A percentile compares a stretch with the other conserved stretches of the same genome.
Evolutionary conservation across 2,113 vertebrate species (phyloP).

Genomic region (Thinocorus orbignyianus): DNA sequence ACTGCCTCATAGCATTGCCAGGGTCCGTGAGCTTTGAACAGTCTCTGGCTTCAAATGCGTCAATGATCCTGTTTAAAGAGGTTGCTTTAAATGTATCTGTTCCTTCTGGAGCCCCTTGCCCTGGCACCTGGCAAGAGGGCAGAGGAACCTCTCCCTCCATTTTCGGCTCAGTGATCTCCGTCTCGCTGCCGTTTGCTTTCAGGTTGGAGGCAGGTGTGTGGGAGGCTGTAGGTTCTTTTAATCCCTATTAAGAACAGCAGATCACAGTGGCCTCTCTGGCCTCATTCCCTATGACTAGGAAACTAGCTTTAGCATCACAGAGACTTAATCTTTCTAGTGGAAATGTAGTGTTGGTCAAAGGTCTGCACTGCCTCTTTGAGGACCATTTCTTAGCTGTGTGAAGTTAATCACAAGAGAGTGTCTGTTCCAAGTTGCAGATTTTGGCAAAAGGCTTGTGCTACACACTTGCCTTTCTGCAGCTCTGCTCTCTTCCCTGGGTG

Average conservation of each 20-base stretch:
- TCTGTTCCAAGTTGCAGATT: background rate
- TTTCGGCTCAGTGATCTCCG: conserved; percentile 49
- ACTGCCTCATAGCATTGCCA: background rate
- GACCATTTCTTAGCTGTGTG: conserved; percentile 15
- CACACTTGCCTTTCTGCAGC: background rate
- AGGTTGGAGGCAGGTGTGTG: conserved; percentile 21
- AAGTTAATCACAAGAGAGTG: conserved; percentile 21
- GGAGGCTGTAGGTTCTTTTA: conserved; percentile 32
- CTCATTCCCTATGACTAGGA: conserved; percentile 56
- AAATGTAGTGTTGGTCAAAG: conserved; percentile 36
- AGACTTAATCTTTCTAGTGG: conserved; percentile 65
- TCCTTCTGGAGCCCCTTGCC: conserved; percentile 25
- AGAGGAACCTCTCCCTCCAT: conserved; percentile 42
- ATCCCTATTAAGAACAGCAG: conserved; percentile 54
- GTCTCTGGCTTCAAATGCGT: background rate
- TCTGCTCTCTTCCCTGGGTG: background rate
- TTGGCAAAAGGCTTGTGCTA: background rate
- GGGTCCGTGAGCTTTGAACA: background rate
- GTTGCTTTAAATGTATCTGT: background rate
- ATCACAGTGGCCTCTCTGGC: conserved; percentile 65
- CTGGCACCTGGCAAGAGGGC: conserved; percentile 37
- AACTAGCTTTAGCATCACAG: conserved; percentile 46
- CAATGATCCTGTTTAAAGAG: background rate
- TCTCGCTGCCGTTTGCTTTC: background rate
- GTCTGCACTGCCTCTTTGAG: conserved; percentile 32